These are phyloP conservation scores for Idaea biselata DNA, from an alignment of 2,888 invertebrate genomes.

Conservation along the genomic window DNA sequence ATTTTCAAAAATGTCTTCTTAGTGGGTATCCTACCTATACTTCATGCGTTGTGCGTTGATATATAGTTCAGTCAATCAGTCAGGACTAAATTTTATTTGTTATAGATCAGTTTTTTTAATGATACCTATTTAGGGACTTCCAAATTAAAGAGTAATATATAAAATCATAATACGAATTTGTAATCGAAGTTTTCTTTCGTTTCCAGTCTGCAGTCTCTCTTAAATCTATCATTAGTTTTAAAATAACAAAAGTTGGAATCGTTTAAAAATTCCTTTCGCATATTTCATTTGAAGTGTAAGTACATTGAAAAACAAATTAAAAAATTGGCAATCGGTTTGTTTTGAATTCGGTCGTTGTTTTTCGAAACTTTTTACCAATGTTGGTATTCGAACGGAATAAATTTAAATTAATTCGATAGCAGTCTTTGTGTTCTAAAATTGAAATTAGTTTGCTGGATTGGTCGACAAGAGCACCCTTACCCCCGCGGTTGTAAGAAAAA, in stretches of 20 bases:
- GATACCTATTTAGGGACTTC: too few relatives aligned
- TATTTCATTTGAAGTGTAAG: background rate
- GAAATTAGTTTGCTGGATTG: background rate
- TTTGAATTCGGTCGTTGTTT: background rate
- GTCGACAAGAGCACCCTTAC: background rate
- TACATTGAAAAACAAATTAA: conserved; percentile 1
- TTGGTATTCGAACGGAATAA: conserved; percentile 1
- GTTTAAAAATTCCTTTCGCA: background rate
- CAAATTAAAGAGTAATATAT: background rate
- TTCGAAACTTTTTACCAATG: background rate
- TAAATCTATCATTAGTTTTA: background rate
- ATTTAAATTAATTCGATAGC: background rate
- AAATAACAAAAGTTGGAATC: background rate
- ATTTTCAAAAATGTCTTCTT: too few relatives aligned
- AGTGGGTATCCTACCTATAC: too few relatives aligned
- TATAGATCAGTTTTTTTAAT: too few relatives aligned
- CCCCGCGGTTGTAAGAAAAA: background rate
- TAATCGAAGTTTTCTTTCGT: background rate
- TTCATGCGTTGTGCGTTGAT: too few relatives aligned
- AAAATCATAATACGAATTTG: too few relatives aligned
- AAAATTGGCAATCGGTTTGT: background rate
- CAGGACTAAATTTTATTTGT: too few relatives aligned
- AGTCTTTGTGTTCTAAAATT: conserved; percentile 1
- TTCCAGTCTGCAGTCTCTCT: background rate
- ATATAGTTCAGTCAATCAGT: too few relatives aligned